Conservation (phyloP, 2,888 invertebrate genomes). For the Nemurella pictetii region DNA sequence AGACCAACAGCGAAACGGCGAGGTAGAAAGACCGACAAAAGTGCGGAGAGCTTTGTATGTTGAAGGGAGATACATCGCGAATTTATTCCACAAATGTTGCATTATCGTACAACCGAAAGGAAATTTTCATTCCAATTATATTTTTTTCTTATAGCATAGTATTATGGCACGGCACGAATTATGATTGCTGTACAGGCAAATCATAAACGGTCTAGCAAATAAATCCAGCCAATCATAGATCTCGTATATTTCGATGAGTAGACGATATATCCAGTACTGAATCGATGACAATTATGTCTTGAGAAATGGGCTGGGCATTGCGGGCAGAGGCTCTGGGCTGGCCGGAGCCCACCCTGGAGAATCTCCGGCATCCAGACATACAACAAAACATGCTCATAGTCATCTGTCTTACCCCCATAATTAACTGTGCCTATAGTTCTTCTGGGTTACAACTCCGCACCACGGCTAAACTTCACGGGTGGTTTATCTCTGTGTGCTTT, state of each 20-base stretch:
- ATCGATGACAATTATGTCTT: background rate
- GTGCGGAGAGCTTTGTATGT: background rate
- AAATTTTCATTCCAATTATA: background rate
- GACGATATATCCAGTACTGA: background rate
- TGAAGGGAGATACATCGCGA: background rate
- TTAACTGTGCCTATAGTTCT: background rate
- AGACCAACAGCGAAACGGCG: background rate
- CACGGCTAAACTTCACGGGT: background rate
- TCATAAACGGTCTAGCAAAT: background rate
- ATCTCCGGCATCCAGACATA: background rate
- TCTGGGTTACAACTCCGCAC: background rate
- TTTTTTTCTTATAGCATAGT: background rate
- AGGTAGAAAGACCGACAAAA: background rate
- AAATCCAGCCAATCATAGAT: background rate
- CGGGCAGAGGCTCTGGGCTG: background rate
- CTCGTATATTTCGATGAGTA: background rate
- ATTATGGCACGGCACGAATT: background rate
- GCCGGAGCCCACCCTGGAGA: background rate
- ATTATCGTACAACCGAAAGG: background rate
- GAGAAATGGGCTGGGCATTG: background rate
- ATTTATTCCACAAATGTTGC: background rate
- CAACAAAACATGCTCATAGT: background rate
- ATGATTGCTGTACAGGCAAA: background rate
- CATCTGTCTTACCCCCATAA: background rate
- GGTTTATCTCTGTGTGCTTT: background rate